These are phyloP conservation scores for Ectemnius cavifrons DNA, from an alignment of 2,888 invertebrate genomes.

Conservation along the genomic window DNA sequence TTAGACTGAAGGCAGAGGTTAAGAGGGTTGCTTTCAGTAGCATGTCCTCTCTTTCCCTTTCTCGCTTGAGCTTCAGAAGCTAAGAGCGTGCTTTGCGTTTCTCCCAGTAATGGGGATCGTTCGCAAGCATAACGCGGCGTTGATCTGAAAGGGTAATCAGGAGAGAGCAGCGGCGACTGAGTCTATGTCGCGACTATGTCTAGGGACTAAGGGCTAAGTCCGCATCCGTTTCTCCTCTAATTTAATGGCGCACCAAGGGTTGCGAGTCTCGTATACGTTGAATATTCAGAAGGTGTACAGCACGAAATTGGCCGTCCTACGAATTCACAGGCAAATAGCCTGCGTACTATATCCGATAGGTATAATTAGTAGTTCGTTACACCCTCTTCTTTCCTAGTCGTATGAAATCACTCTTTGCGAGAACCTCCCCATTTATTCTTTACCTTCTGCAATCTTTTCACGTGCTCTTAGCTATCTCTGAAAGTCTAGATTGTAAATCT, in stretches of 20 bases:
- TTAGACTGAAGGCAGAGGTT: too few relatives aligned
- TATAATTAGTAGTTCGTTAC: constrained; percentile 47
- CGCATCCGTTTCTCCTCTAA: constrained; percentile 28
- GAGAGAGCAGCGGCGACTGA: not conserved
- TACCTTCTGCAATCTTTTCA: too few relatives aligned
- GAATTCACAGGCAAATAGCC: constrained; percentile 7
- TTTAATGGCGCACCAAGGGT: constrained; percentile 31
- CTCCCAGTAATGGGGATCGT: constrained; percentile 1
- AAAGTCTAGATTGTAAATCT: too few relatives aligned
- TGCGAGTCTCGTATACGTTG: constrained; percentile 22
- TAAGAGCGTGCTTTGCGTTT: too few relatives aligned
- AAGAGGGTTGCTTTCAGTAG: too few relatives aligned
- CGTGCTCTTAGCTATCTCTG: too few relatives aligned
- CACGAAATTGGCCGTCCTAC: constrained; percentile 20
- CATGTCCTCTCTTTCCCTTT: too few relatives aligned
- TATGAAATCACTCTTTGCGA: constrained; percentile 8
- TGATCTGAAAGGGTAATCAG: constrained; percentile 17
- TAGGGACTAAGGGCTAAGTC: constrained; percentile 5
- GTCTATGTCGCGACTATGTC: not conserved
- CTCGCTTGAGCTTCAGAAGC: too few relatives aligned
- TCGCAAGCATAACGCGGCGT: not conserved
- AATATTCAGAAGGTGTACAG: constrained; percentile 39
- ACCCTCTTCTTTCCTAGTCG: not conserved
- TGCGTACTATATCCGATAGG: constrained; percentile 18
- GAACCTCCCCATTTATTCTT: not conserved